phyloP scores from a whole-genome alignment of 2,113 vertebrate species.

The Ceyx cyanopectus region DNA sequence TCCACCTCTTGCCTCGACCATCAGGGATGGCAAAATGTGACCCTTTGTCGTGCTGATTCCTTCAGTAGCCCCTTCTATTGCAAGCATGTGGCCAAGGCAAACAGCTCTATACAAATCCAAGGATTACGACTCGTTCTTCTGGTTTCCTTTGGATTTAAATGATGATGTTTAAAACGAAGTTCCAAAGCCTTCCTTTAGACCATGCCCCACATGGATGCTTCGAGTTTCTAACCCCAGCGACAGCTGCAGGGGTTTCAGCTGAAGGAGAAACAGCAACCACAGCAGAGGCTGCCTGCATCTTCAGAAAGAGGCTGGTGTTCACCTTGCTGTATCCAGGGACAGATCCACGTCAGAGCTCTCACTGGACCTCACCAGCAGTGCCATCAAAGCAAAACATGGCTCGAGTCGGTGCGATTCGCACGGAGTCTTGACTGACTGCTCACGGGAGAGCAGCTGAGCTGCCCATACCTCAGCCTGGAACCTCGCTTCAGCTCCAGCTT shows the following conservation, averaged over 20 bases:
- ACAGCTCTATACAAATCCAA: neutral
- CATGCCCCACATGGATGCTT: neutral
- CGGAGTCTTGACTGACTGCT: neutral
- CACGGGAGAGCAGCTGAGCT: neutral
- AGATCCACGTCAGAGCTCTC: neutral
- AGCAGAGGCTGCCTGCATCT: neutral
- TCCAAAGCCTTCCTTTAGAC: neutral
- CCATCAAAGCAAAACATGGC: neutral
- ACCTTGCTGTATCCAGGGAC: neutral
- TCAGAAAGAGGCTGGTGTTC: neutral
- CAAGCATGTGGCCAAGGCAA: neutral
- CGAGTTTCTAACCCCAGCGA: neutral
- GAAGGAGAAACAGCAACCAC: neutral
- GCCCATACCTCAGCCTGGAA: neutral
- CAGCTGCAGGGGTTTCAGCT: neutral
- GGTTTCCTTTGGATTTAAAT: conserved; percentile 20
- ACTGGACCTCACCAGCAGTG: neutral
- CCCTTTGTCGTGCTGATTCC: neutral
- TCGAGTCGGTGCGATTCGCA: neutral
- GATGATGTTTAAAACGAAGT: neutral
- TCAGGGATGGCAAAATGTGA: neutral
- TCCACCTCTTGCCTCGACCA: neutral
- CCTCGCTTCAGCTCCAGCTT: fast-evolving
- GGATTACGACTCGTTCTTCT: neutral
- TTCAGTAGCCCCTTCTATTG: neutral